phyloP scores from a whole-genome alignment of 2,888 invertebrate species.

The Galerucella nymphaeae region DNA sequence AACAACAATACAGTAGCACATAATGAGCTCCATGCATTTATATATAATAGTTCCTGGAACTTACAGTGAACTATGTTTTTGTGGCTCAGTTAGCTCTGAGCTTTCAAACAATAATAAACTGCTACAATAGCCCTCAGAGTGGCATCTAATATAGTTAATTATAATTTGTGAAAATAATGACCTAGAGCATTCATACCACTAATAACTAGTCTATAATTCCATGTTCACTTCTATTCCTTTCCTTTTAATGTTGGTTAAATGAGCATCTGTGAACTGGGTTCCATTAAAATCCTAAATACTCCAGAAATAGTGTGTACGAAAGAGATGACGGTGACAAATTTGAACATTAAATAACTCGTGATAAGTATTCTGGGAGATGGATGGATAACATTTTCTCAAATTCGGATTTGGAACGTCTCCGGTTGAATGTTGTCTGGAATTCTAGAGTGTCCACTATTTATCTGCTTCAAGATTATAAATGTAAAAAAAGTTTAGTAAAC shows the following conservation, averaged over 20 bases:
- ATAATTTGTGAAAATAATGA: not conserved
- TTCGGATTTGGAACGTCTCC: not conserved
- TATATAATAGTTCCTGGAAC: too few species aligned
- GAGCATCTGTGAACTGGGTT: not conserved
- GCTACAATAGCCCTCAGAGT: too few species aligned
- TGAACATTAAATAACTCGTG: conserved; percentile 2
- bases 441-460: not conserved
- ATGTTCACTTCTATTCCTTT: not conserved
- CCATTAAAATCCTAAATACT: not conserved
- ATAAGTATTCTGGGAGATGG: not conserved
- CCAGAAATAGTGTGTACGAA: not conserved
- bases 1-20: too few species aligned
- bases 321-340: not conserved
- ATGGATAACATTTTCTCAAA: not conserved
- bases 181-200: not conserved
- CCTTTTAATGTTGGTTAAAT: not conserved
- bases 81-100: too few species aligned
- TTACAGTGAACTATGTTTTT: too few species aligned
- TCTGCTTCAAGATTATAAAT: not conserved
- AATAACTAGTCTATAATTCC: not conserved
- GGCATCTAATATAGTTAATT: too few species aligned
- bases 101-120: too few species aligned
- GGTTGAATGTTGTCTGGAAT: conserved; percentile 1
- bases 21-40: too few species aligned
- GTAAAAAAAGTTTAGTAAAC: too few species aligned